Percentiles rank a stretch among this genome's conserved stretches.
phyloP scores from a whole-genome alignment of 2,888 invertebrate genomes.

The Parnassius glacialis region DNA sequence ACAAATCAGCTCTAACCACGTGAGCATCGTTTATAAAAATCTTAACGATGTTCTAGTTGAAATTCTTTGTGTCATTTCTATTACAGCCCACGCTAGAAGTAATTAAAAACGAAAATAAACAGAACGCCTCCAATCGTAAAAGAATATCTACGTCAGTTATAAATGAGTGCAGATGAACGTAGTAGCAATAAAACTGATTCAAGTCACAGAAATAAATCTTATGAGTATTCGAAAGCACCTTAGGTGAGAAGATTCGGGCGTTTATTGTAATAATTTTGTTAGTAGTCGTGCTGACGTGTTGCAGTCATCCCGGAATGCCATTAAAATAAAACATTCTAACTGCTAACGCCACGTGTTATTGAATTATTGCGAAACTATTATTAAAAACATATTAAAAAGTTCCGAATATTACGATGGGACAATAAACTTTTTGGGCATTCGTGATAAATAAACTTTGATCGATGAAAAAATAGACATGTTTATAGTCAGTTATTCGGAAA shows the following conservation, averaged over 20 bases:
- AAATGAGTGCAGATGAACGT: slow-evolving; percentile 78
- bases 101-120: slow-evolving; percentile 82
- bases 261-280: slow-evolving; percentile 57
- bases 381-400: slow-evolving; percentile 44
- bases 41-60: slow-evolving; percentile 42
- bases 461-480: slow-evolving; percentile 33
- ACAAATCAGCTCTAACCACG: slow-evolving; percentile 25
- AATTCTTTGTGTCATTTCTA: slow-evolving; percentile 73
- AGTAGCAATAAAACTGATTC: slow-evolving; percentile 76
- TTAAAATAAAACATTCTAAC: slow-evolving; percentile 53
- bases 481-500: slow-evolving; percentile 21
- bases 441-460: slow-evolving; percentile 54
- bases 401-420: slow-evolving; percentile 44
- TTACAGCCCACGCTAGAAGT: slow-evolving; percentile 70
- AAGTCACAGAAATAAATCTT: slow-evolving; percentile 78
- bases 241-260: slow-evolving; percentile 62
- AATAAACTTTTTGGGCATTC: slow-evolving; percentile 61
- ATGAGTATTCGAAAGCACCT: slow-evolving; percentile 59
- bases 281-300: slow-evolving; percentile 53
- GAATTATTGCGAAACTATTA: slow-evolving; percentile 39
- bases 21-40: slow-evolving; percentile 36
- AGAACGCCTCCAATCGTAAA: slow-evolving; percentile 78
- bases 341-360: slow-evolving; percentile 60
- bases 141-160: slow-evolving; percentile 77
- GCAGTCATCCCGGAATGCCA: slow-evolving; percentile 54